phyloP scores from a whole-genome alignment of 1,140 invertebrate species.

The Manduca sexta region DNA sequence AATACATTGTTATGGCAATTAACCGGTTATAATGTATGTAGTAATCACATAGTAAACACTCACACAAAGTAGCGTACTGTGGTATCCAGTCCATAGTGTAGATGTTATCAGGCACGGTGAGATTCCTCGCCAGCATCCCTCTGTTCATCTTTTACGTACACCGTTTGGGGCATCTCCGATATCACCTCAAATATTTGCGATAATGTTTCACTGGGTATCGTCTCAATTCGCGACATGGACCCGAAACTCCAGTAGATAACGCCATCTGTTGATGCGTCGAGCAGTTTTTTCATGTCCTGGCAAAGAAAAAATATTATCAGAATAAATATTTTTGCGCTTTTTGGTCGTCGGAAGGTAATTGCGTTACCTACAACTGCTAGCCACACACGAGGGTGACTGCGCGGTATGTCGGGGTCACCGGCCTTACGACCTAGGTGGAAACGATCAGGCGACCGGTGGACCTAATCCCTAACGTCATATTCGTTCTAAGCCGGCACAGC shows the following conservation, averaged over 20 bases:
- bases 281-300: slow-evolving; percentile 74
- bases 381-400: too few species aligned
- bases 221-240: slow-evolving; percentile 75
- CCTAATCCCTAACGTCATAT: too few species aligned
- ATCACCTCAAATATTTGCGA: slow-evolving; percentile 69
- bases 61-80: slow-evolving; percentile 78
- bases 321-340: too few species aligned
- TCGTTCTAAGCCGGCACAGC: too few species aligned
- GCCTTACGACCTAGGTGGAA: too few species aligned
- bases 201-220: slow-evolving; percentile 65
- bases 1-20: too few species aligned
- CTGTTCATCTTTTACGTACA: slow-evolving; percentile 76
- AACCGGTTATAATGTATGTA: background rate
- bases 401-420: too few species aligned
- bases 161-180: slow-evolving; percentile 67
- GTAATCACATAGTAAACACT: slow-evolving; percentile 21
- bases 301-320: background rate
- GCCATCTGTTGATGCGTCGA: slow-evolving; percentile 75
- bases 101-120: slow-evolving; percentile 75
- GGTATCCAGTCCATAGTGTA: slow-evolving; percentile 79
- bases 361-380: too few species aligned
- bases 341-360: too few species aligned
- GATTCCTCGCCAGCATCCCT: slow-evolving; percentile 64
- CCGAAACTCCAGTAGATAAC: slow-evolving; percentile 82
- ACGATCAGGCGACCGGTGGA: too few species aligned